These are phyloP conservation scores for Leiothrix lutea DNA, from an alignment of 2,113 vertebrate genomes.

Conservation along the genomic window DNA sequence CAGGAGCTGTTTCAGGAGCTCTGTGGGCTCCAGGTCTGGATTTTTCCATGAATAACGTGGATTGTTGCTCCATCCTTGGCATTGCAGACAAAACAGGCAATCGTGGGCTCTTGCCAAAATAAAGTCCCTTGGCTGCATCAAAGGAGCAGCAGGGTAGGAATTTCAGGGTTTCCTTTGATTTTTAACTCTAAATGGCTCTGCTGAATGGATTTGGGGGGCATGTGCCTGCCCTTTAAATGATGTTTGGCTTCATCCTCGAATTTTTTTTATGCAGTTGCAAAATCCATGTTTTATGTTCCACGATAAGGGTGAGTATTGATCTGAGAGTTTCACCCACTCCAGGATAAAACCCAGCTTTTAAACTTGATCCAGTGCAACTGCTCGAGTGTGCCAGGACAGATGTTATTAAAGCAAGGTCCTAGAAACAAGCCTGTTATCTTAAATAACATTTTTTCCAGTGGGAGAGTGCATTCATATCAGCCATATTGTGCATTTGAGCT, in stretches of 20 bases:
- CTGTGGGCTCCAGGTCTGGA: accelerated
- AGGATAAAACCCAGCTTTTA: not conserved
- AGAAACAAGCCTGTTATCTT: not conserved
- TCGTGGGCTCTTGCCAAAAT: not conserved
- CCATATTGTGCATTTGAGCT: not conserved
- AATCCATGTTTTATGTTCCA: slow-evolving; percentile 1
- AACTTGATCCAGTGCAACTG: not conserved
- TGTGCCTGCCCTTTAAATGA: not conserved
- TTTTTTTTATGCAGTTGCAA: not conserved
- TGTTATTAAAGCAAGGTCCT: slow-evolving; percentile 8
- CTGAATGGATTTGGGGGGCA: not conserved
- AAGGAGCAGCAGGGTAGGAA: not conserved
- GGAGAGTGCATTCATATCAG: not conserved
- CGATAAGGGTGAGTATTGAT: slow-evolving; percentile 10
- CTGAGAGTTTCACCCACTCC: not conserved
- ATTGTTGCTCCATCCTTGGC: not conserved
- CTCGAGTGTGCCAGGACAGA: not conserved
- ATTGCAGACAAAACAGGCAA: not conserved
- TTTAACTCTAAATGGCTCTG: not conserved
- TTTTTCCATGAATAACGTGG: not conserved
- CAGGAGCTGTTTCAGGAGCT: not conserved
- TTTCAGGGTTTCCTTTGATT: not conserved
- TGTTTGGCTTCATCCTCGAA: not conserved
- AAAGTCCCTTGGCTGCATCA: not conserved
- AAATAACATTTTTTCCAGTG: slow-evolving; percentile 18